Conservation (phyloP, 2,113 vertebrate genomes). For the Pica pica region DNA sequence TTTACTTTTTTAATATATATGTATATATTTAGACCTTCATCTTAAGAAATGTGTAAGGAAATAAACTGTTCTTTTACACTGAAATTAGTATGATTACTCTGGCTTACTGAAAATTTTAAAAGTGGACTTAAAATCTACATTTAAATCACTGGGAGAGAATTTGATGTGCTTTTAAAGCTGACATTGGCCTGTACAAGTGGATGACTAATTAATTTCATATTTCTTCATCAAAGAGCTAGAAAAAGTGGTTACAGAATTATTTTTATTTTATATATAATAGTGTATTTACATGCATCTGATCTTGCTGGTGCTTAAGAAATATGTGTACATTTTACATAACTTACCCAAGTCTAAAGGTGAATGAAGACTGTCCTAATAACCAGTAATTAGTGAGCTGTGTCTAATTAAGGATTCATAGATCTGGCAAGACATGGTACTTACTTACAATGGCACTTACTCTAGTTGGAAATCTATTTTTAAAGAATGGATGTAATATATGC, state of each 20-base stretch:
- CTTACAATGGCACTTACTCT: not conserved
- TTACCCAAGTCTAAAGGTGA: not conserved
- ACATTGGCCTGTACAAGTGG: not conserved
- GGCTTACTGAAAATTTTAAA: not conserved
- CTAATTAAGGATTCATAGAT: not conserved
- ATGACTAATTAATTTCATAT: not conserved
- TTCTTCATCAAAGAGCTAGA: slow-evolving; percentile 24
- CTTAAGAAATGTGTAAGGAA: not conserved
- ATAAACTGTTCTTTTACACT: slow-evolving; percentile 2
- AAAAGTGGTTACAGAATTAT: not conserved
- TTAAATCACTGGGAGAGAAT: not conserved
- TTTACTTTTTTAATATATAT: slow-evolving; percentile 27
- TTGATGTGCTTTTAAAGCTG: not conserved
- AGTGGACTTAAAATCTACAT: not conserved
- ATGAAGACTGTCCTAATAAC: not conserved
- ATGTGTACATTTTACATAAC: not conserved
- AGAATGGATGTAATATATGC: not conserved
- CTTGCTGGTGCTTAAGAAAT: not conserved
- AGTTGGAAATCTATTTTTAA: not conserved
- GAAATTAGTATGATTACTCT: not conserved
- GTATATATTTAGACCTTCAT: not conserved
- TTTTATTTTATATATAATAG: not conserved
- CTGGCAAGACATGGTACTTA: not conserved
- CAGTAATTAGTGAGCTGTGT: not conserved
- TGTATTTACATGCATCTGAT: slow-evolving; percentile 20